Evolutionary conservation across 2,113 vertebrate genomes (phyloP).

Genomic region (Ailurus styani): DNA sequence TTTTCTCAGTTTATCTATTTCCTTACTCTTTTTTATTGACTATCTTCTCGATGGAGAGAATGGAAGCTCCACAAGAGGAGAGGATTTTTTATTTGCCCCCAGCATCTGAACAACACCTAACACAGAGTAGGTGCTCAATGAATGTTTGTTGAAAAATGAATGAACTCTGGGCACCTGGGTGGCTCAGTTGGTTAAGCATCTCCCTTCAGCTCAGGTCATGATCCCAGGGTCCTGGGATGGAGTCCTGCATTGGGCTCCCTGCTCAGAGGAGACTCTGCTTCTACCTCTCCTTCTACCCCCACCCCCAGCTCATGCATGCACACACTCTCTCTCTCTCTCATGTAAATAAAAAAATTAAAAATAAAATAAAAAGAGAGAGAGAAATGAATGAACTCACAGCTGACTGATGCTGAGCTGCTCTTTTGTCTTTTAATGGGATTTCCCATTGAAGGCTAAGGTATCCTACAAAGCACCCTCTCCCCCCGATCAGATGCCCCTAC

Average conservation of each 20-base stretch:
- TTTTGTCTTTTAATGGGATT: neutral
- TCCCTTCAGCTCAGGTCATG: neutral
- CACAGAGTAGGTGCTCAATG: neutral
- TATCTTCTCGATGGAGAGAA: neutral
- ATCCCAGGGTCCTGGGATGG: neutral
- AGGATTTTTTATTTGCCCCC: neutral
- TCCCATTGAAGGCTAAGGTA: neutral
- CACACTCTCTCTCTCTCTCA: neutral
- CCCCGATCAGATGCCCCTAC: too few relatives aligned
- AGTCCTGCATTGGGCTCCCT: neutral
- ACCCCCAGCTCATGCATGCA: neutral
- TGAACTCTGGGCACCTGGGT: neutral
- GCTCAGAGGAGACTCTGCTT: neutral
- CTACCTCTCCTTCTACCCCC: neutral
- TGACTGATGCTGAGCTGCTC: neutral
- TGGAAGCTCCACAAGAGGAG: neutral
- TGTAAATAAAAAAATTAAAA: neutral
- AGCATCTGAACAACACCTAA: neutral
- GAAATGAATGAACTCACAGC: neutral
- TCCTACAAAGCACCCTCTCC: neutral
- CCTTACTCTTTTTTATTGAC: neutral
- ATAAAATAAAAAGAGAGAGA: neutral
- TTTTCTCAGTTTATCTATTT: neutral
- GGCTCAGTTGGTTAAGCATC: neutral
- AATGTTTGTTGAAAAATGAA: neutral